Evolutionary conservation across 2,888 invertebrate species (phyloP).

Genomic region (Conomelus anceps): DNA sequence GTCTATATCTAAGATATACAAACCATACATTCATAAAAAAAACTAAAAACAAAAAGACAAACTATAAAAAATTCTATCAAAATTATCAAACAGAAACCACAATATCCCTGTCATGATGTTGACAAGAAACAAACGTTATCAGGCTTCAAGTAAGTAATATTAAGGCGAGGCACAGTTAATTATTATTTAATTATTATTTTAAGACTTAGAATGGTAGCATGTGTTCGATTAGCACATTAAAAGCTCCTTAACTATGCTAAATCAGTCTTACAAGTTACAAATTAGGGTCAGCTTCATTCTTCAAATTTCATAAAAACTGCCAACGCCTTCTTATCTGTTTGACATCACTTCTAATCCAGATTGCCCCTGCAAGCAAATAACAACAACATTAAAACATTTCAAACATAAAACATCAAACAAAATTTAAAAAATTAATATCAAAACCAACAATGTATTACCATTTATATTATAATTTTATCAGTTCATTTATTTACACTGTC

Average conservation of each 20-base stretch:
- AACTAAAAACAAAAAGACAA: background rate
- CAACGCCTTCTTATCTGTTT: background rate
- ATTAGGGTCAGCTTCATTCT: background rate
- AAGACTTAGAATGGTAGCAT: background rate
- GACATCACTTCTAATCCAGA: background rate
- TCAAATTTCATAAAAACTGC: background rate
- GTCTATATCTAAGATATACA: background rate
- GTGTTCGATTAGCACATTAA: background rate
- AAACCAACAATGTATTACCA: no score
- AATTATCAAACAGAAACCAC: background rate
- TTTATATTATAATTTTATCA: no score
- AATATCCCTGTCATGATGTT: background rate
- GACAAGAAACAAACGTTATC: background rate
- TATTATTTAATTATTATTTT: background rate
- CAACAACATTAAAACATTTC: background rate
- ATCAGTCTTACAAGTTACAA: slow-evolving; percentile 13
- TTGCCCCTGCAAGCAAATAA: background rate
- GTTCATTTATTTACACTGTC: no score
- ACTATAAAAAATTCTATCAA: background rate
- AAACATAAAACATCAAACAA: no score
- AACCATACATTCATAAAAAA: background rate
- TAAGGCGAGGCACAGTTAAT: background rate
- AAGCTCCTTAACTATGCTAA: background rate
- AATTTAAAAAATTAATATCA: no score
- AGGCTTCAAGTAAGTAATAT: background rate